A percentile compares a stretch with the other conserved stretches of the same genome.
Conservation (phyloP, 2,113 vertebrate species). For the Megaceryle maxima region DNA sequence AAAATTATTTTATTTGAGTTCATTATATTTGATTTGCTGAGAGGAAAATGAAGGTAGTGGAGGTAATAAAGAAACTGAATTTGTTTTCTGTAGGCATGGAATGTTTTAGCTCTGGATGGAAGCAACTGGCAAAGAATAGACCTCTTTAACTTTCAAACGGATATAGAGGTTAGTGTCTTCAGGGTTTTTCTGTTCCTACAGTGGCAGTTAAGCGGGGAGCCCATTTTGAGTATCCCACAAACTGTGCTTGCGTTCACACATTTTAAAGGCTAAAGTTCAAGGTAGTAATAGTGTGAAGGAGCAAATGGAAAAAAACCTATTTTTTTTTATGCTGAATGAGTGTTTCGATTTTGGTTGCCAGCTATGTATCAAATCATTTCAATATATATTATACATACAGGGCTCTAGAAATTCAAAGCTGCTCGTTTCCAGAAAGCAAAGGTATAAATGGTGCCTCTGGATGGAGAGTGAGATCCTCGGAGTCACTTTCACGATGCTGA, state of each 20-base stretch:
- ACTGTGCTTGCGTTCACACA: accelerated
- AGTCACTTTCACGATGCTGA: accelerated
- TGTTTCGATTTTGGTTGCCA: neutral
- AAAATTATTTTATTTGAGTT: neutral
- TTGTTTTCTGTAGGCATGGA: conserved; percentile 85
- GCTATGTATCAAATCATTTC: neutral
- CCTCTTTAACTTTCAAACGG: conserved; percentile 96
- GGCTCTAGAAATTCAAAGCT: neutral
- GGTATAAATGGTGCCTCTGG: neutral
- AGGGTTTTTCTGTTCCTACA: neutral
- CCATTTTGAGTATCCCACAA: neutral
- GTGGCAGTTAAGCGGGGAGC: neutral
- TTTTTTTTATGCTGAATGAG: neutral
- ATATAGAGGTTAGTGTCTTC: conserved; percentile 88
- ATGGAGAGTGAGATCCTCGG: neutral
- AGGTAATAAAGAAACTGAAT: neutral
- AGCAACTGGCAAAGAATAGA: conserved; percentile 98
- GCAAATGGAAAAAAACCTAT: neutral
- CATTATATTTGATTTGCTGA: neutral
- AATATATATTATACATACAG: neutral
- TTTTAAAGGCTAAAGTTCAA: neutral
- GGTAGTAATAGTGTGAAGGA: neutral
- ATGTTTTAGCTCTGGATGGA: conserved; percentile 92
- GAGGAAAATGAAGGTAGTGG: neutral
- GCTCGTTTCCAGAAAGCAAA: neutral